Conservation (phyloP, 2,113 vertebrate genomes). For the Anolis sagrei region DNA sequence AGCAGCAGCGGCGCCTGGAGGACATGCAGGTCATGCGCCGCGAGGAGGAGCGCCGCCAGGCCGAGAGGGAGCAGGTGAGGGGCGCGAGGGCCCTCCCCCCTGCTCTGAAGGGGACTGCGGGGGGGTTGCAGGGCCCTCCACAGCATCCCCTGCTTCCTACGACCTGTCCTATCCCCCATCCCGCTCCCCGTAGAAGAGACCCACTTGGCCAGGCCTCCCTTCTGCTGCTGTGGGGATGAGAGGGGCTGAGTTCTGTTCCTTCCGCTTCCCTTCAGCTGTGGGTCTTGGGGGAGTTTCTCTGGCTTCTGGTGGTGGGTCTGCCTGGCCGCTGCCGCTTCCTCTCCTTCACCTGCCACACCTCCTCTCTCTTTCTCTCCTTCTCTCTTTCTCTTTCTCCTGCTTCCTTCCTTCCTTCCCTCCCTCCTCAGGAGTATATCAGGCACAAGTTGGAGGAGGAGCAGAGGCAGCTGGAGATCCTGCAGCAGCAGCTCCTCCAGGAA, state of each 20-base stretch:
- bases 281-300: neutral
- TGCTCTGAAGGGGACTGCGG: neutral
- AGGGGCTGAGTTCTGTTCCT: neutral
- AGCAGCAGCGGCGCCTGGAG: constrained; percentile 86
- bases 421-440: constrained; percentile 90
- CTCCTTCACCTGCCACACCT: constrained; percentile 3
- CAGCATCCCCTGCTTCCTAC: too few species aligned
- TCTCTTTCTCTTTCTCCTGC: constrained; percentile 51
- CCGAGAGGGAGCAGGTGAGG: constrained; percentile 90
- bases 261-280: neutral
- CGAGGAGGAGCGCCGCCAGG: constrained; percentile 89
- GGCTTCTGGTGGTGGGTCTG: neutral
- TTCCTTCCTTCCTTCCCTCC: constrained; percentile 49
- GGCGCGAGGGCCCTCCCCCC: neutral
- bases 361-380: neutral
- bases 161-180: too few species aligned
- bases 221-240: too few species aligned
- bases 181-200: too few species aligned
- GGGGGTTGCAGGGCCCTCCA: too few species aligned
- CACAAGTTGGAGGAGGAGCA: constrained; percentile 95
- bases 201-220: too few species aligned
- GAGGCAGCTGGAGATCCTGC: constrained; percentile 93
- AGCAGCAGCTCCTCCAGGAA: constrained; percentile 95
- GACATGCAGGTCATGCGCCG: constrained; percentile 83
- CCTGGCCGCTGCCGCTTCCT: neutral